Evolutionary conservation across 1,140 invertebrate species (phyloP).

Genomic region (Ips typographus): DNA sequence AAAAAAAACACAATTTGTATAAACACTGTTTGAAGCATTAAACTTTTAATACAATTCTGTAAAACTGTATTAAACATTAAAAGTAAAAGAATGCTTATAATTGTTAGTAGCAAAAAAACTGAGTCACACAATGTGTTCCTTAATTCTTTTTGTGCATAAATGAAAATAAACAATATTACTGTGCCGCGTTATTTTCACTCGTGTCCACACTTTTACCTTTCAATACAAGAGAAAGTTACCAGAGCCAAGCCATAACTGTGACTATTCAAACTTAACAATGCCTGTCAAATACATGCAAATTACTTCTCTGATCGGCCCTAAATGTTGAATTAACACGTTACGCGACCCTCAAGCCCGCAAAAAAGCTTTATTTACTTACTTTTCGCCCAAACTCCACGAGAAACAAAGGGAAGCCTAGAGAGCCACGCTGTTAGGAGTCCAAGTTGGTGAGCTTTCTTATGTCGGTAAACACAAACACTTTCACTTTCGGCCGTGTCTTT

Average conservation of each 20-base stretch:
- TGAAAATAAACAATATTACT: conserved; percentile 20
- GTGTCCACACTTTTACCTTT: conserved; percentile 24
- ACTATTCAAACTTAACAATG: conserved; percentile 17
- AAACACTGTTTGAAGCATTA: not conserved
- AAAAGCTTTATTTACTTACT: conserved; percentile 41
- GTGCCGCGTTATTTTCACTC: conserved; percentile 11
- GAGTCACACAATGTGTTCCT: not conserved
- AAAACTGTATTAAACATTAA: conserved; percentile 1
- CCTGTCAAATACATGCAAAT: not conserved
- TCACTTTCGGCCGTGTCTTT: conserved; percentile 38
- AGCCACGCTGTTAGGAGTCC: conserved; percentile 50
- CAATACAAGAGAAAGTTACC: conserved; percentile 28
- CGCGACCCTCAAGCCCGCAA: not conserved
- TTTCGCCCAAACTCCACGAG: conserved; percentile 44
- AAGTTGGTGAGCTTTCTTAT: conserved; percentile 42
- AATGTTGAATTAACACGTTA: not conserved
- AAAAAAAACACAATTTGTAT: no score
- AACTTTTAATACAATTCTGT: not conserved
- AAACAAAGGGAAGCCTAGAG: conserved; percentile 49
- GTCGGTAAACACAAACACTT: conserved; percentile 43
- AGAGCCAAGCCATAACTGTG: conserved; percentile 22
- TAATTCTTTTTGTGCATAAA: conserved; percentile 3
- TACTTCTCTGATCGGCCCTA: not conserved
- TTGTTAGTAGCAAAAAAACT: not conserved
- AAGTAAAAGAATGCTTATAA: conserved; percentile 1